Base-by-base conservation (phyloP, 1,140 invertebrate species). In the Drosophila pectinifera region DNA sequence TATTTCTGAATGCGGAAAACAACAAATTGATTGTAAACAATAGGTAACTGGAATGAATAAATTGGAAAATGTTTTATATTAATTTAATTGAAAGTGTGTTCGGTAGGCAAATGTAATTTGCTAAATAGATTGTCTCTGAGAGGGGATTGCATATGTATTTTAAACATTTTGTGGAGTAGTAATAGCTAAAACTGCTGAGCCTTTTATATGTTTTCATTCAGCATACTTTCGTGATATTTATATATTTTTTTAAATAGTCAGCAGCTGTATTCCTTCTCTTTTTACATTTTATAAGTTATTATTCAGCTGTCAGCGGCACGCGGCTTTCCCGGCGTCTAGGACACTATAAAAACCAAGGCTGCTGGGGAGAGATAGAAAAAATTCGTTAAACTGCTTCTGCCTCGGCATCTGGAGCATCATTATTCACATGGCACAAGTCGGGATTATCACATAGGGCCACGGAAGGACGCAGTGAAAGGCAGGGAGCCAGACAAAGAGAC, bases 231-330 rank as follows among this genome's bases (percentile, higher is more conserved):
- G 3, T 11, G 22, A 22, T 28, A 34, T 34, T 20, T 34, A 14
- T 57, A 48, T n/a, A n/a, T n/a, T n/a, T n/a, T 58, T 58, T 38
- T 16, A 62, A 39, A 62, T 41, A 38, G 41, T 43, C 16, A 43
- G 55, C 31, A 22, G 39, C 48, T 59, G 31, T 8, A 22, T 53
- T 36, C 38, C 13, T 22, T 2, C 28, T 20, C 16, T 58, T 26
- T 34, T n/a, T 31, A 8, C 42, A 14, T 10, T n/a, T 55, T 39
- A 46, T 61, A 42, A 28, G 63, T 76, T 76, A 67, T 85, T 77
- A 80, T 81, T 86, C 41, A 64, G 75, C 83, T 86, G 79, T 88
- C 83, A 83, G 55, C 74, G 53, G 31, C 82, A 88, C 62, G 45
- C 70, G 64, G 45, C 20, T 26, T 53, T 22, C 18, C 34, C 78